Percentiles rank a stretch among this genome's conserved stretches.
These are phyloP conservation scores for Drosophila cardini DNA, from an alignment of 1,140 invertebrate genomes.

Conservation along the genomic window DNA sequence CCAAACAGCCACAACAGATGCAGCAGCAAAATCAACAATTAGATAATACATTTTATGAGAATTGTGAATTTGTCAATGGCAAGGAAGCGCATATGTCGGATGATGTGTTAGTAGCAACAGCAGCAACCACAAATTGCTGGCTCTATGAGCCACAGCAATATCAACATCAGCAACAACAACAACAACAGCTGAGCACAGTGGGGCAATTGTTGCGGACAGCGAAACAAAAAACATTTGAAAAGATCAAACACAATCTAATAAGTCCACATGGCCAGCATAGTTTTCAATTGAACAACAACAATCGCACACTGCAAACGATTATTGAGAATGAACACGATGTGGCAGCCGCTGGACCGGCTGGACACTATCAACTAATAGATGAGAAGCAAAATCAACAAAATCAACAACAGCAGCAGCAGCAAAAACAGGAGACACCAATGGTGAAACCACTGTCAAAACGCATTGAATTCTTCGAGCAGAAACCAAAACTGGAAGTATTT, in stretches of 20 bases:
- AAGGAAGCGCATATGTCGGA: constrained; percentile 51
- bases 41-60: constrained; percentile 69
- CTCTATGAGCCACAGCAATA: constrained; percentile 26
- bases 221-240: constrained; percentile 80
- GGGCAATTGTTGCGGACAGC: constrained; percentile 73
- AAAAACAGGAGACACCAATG: constrained; percentile 28
- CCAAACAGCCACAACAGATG: constrained; percentile 84
- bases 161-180: constrained; percentile 30
- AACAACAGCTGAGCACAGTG: constrained; percentile 59
- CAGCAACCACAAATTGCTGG: constrained; percentile 17
- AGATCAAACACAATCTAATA: constrained; percentile 77
- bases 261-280: constrained; percentile 72
- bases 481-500: constrained; percentile 68
- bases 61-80: constrained; percentile 47
- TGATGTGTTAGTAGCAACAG: constrained; percentile 44
- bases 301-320: constrained; percentile 72
- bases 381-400: constrained; percentile 60
- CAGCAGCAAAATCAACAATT: constrained; percentile 54
- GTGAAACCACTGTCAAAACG: constrained; percentile 62
- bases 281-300: constrained; percentile 65
- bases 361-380: constrained; percentile 79
- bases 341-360: constrained; percentile 70
- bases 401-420: constrained; percentile 31
- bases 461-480: constrained; percentile 84
- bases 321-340: constrained; percentile 81